phyloP scores from a whole-genome alignment of 2,797 vertebrate species.

The Naso thynnoides region DNA sequence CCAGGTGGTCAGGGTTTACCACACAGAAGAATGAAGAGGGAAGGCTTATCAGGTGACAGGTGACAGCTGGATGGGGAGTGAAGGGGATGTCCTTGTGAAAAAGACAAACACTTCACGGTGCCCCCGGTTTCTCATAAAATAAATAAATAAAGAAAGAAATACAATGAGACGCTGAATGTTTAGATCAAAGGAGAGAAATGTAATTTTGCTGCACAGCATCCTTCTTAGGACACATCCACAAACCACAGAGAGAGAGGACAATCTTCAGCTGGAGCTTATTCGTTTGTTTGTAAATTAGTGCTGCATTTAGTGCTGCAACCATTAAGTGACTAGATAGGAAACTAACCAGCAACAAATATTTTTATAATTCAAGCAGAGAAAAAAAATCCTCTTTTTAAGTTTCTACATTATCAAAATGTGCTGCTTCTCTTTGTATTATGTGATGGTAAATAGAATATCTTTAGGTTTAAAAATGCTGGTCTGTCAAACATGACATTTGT shows the following conservation, averaged over 20 bases:
- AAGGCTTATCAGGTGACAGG: background rate
- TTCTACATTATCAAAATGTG: background rate
- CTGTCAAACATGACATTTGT: background rate
- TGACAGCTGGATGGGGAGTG: conserved; percentile 27
- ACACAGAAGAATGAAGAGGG: background rate
- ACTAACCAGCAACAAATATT: background rate
- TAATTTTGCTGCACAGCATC: conserved; percentile 7
- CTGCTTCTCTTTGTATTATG: background rate
- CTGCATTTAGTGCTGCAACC: background rate
- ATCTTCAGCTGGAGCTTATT: conserved; percentile 34
- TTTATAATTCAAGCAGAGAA: background rate
- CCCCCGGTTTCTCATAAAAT: conserved; percentile 24
- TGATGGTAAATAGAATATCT: background rate
- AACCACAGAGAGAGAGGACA: conserved; percentile 1
- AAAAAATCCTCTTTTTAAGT: background rate
- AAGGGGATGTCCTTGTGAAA: conserved; percentile 5
- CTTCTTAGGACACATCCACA: conserved; percentile 21
- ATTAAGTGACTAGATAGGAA: background rate
- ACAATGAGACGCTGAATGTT: conserved; percentile 28
- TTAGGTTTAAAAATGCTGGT: background rate
- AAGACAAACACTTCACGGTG: conserved; percentile 29
- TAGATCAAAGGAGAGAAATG: conserved; percentile 39
- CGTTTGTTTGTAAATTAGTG: background rate
- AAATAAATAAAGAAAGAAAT: no score
- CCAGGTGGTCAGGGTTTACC: conserved; percentile 22